Conservation (phyloP, 1,140 invertebrate genomes). For the Orius insidiosus region DNA sequence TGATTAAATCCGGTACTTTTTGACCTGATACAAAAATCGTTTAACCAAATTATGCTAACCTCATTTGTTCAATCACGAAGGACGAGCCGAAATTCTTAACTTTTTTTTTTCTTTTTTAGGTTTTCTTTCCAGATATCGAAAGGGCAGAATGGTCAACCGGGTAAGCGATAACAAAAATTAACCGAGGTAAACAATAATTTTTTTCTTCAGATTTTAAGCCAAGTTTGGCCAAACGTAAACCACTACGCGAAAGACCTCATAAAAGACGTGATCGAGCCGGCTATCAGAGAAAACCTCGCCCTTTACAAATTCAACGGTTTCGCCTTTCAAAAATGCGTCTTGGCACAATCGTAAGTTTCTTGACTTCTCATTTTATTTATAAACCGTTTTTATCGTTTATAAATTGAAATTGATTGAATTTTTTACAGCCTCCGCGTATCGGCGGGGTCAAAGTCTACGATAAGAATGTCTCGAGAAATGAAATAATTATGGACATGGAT, state of each 20-base stretch:
- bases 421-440: conserved; percentile 67
- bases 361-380: conserved; percentile 7
- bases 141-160: conserved; percentile 84
- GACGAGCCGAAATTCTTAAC: neutral
- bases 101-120: conserved; percentile 38
- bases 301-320: conserved; percentile 76
- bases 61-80: no score
- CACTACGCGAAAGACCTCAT: conserved; percentile 66
- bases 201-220: conserved; percentile 55
- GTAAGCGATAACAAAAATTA: conserved; percentile 31
- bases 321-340: conserved; percentile 81
- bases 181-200: neutral
- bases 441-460: conserved; percentile 92
- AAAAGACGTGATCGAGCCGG: conserved; percentile 67
- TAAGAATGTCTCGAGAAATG: conserved; percentile 77
- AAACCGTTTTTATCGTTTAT: no score
- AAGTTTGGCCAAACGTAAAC: conserved; percentile 94
- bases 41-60: no score
- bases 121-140: conserved; percentile 88
- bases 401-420: no score
- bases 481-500: conserved; percentile 92
- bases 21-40: no score
- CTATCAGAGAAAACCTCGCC: conserved; percentile 54
- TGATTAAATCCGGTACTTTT: no score
- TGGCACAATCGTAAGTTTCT: conserved; percentile 60